Percentiles rank a stretch among this genome's conserved stretches.
phyloP scores from a whole-genome alignment of 1,140 invertebrate species.

The Conus ventricosus region DNA sequence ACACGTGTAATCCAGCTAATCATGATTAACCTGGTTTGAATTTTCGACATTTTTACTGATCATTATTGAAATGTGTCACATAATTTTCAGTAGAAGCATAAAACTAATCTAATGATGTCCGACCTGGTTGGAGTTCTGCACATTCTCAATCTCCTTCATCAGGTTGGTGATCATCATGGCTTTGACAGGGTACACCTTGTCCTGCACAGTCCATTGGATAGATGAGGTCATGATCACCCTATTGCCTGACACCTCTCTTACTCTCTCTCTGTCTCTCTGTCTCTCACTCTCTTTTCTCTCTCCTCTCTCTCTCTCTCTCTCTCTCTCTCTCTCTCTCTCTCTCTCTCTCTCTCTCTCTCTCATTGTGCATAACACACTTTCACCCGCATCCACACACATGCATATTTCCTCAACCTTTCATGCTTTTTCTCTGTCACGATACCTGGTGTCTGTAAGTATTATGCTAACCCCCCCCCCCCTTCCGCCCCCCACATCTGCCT shows the following conservation, averaged over 20 bases:
- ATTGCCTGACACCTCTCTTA: background rate
- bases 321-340: slow-evolving; percentile 8
- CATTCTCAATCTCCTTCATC: slow-evolving; percentile 67
- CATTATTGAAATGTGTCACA: too few species aligned
- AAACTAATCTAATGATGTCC: background rate
- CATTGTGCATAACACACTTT: background rate
- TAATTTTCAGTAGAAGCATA: too few species aligned
- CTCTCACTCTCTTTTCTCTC: background rate
- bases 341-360: too few species aligned
- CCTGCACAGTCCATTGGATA: slow-evolving; percentile 52
- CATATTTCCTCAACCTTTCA: too few species aligned
- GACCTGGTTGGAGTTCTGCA: slow-evolving; percentile 66
- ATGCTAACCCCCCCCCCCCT: too few species aligned
- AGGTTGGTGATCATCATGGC: slow-evolving; percentile 70
- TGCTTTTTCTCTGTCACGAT: too few species aligned
- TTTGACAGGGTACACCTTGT: slow-evolving; percentile 74
- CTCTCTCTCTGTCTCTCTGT: background rate
- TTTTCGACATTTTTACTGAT: too few species aligned
- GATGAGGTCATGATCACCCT: background rate
- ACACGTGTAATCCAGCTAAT: too few species aligned
- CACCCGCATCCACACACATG: background rate
- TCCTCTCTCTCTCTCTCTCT: background rate
- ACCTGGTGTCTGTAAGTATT: too few species aligned
- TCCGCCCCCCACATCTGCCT: too few species aligned
- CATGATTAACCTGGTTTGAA: too few species aligned